Percentiles rank a stretch among this genome's conserved stretches.
phyloP scores from a whole-genome alignment of 2,113 vertebrate species.

The Eira barbara region DNA sequence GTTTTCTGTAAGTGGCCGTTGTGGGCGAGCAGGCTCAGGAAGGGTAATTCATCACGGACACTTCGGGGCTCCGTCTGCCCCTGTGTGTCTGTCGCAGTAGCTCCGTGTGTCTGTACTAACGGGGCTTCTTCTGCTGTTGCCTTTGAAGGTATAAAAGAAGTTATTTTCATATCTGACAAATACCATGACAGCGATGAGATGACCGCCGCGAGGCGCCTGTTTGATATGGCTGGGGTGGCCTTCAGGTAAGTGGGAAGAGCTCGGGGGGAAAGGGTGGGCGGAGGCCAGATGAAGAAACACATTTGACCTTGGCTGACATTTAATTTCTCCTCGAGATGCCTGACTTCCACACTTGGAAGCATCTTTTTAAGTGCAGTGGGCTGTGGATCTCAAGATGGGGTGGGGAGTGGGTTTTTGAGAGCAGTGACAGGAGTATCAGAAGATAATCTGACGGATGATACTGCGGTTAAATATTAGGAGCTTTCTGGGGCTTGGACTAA shows the following conservation, averaged over 20 bases:
- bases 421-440: slow-evolving; percentile 53
- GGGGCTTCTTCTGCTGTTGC: neutral
- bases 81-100: neutral
- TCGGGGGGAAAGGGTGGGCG: rapidly evolving
- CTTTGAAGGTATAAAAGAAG: slow-evolving; percentile 92
- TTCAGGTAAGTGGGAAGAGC: slow-evolving; percentile 84
- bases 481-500: slow-evolving; percentile 57
- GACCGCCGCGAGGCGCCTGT: slow-evolving; percentile 90
- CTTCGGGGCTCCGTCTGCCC: neutral
- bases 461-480: slow-evolving; percentile 48
- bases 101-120: neutral
- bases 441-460: slow-evolving; percentile 61
- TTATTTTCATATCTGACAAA: slow-evolving; percentile 96
- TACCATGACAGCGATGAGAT: slow-evolving; percentile 91
- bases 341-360: neutral
- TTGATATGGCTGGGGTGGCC: slow-evolving; percentile 87
- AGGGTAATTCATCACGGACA: neutral
- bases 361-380: neutral
- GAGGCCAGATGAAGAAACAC: neutral
- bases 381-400: slow-evolving; percentile 30
- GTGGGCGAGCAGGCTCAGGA: neutral
- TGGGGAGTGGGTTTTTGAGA: slow-evolving; percentile 47
- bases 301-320: neutral
- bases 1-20: neutral
- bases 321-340: neutral